Percentiles rank a stretch among this genome's conserved stretches.
Evolutionary conservation across 2,888 invertebrate species (phyloP).

Genomic region (Parnassius orleans): DNA sequence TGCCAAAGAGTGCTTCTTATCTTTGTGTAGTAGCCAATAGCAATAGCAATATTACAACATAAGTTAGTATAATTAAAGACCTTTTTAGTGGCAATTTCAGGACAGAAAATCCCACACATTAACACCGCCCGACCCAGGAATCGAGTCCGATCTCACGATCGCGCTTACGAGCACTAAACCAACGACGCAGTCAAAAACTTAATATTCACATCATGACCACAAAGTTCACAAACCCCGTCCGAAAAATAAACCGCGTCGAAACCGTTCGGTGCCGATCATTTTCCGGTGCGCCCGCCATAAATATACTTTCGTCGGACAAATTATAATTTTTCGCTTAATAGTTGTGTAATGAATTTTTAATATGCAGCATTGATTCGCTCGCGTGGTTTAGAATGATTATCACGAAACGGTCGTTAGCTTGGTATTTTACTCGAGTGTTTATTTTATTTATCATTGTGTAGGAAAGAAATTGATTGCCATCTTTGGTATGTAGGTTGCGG

Average conservation of each 20-base stretch:
- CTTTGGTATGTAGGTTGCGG: too few relatives aligned
- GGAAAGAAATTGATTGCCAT: too few relatives aligned
- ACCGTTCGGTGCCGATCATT: constrained; percentile 41
- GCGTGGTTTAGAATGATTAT: constrained; percentile 24
- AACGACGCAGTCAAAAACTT: neutral
- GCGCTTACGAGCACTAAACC: too few relatives aligned
- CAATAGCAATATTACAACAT: too few relatives aligned
- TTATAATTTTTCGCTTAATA: constrained; percentile 60
- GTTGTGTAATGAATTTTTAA: constrained; percentile 57
- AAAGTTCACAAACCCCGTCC: constrained; percentile 45
- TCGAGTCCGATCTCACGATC: too few relatives aligned
- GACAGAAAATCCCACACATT: too few relatives aligned
- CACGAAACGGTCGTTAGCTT: constrained; percentile 1
- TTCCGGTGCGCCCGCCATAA: constrained; percentile 57
- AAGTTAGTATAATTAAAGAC: too few relatives aligned
- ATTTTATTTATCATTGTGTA: neutral
- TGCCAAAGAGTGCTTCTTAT: neutral
- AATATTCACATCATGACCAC: constrained; percentile 37
- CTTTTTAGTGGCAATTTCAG: too few relatives aligned
- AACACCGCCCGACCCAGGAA: too few relatives aligned
- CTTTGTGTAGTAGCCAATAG: too few relatives aligned
- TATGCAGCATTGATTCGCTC: constrained; percentile 37
- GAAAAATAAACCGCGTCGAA: constrained; percentile 36
- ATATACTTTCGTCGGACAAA: constrained; percentile 45
- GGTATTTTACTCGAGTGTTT: neutral